Base-by-base conservation (phyloP, 2,113 vertebrate species). In the Stigmatopora nigra region DNA sequence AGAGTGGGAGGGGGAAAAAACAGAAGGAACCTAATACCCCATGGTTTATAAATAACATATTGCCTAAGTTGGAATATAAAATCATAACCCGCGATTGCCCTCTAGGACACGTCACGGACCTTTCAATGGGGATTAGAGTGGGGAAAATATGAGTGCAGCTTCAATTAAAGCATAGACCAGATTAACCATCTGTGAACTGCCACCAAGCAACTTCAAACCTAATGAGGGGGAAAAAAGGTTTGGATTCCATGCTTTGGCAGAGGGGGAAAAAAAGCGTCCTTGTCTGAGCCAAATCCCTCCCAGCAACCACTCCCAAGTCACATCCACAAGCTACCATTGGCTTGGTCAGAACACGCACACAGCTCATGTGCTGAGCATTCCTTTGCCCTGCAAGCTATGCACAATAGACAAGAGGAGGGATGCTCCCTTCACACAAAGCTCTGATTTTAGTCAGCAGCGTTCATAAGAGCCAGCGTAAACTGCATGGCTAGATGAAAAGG, bases 361-460 rank as follows among this genome's bases (percentile, higher is more conserved):
- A 68, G 67, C 72, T 81, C 56, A 73, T 78, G 78, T 70, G 69
- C 70, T 44, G 58, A 63, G 68, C 68, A 46, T 78, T 84, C 71
- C 61, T 78, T 72, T 67, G 41, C 68, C 58, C 61, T 79, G 61
- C 64, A 57, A 71, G 68, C 68, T 46, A 41, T n/a, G 49, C 67
- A 77, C 75, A 76, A 70, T 61, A 76, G 75, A 73, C 65, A 68
- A 57, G 68, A 64, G 70, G 66, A 49, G 53, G 77, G 70, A 60
- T 31, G 58, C 59, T 31, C 65, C 12, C 1, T 47, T 67, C 41
- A 61, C 31, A 78, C 80, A 84, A 78, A 57, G 67, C 67, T 77
- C 68, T 38, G 13, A 74, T 82, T 82, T 79, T 70, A 82, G 68
- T 48, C 52, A 66, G 20, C 49, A 63, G 22, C 17, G 8, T 46